Evolutionary conservation across 1,140 invertebrate species (phyloP).

Genomic region (Brachionus calyciflorus): DNA sequence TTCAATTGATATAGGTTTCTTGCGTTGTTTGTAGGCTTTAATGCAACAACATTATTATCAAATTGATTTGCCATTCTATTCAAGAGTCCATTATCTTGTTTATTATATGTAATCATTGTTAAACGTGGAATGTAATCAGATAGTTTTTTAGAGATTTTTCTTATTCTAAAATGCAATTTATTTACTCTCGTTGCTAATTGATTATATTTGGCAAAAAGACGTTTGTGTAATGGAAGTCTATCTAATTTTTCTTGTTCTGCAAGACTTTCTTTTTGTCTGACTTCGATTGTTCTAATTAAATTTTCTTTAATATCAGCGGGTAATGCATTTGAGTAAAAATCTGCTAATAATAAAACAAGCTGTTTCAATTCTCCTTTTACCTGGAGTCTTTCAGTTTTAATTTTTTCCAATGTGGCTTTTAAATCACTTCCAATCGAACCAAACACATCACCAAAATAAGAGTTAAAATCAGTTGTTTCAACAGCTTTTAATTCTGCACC

Average conservation of each 20-base stretch:
- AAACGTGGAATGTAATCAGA: background rate
- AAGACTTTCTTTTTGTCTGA: background rate
- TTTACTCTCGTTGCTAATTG: background rate
- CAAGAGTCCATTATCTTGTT: background rate
- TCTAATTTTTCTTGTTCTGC: background rate
- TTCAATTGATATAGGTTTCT: slow-evolving; percentile 38
- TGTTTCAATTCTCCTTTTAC: background rate
- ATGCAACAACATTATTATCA: slow-evolving; percentile 1
- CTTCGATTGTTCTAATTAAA: background rate
- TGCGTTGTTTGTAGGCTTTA: background rate
- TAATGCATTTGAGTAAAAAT: slow-evolving; percentile 8
- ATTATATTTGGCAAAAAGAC: background rate
- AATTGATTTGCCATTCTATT: background rate
- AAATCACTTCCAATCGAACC: background rate
- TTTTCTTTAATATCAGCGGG: background rate
- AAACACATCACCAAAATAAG: slow-evolving; percentile 38
- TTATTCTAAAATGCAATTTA: slow-evolving; percentile 8
- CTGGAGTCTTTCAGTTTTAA: background rate
- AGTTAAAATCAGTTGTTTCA: slow-evolving; percentile 11
- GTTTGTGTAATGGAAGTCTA: background rate
- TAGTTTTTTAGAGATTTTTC: background rate
- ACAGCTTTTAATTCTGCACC: background rate
- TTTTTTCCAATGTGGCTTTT: background rate
- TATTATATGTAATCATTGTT: background rate
- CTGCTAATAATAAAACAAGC: background rate